phyloP scores from a whole-genome alignment of 2,888 invertebrate genomes.

The Sycophila texana region DNA sequence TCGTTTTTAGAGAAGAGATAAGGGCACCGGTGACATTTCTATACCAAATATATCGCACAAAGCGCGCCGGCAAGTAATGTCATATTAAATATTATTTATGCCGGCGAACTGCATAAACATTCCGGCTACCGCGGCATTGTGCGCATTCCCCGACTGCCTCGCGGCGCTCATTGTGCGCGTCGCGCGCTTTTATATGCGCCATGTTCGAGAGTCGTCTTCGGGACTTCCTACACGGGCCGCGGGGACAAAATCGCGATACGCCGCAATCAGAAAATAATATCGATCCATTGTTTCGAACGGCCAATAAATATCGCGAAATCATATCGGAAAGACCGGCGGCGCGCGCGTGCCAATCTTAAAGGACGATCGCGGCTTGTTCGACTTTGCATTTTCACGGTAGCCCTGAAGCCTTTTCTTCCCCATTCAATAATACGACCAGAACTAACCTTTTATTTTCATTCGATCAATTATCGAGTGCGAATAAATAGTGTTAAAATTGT shows the following conservation, averaged over 20 bases:
- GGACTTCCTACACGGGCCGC: constrained; percentile 25
- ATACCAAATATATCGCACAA: constrained; percentile 74
- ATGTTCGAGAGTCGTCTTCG: constrained; percentile 1
- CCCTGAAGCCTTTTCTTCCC: neutral
- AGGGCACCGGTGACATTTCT: constrained; percentile 73
- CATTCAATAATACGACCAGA: too few relatives aligned
- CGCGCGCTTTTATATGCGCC: neutral
- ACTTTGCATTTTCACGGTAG: constrained; percentile 33
- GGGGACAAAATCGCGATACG: constrained; percentile 53
- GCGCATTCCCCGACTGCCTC: neutral
- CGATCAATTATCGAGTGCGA: too few relatives aligned
- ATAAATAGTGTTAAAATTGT: too few relatives aligned
- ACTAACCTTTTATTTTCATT: too few relatives aligned
- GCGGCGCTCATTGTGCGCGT: constrained; percentile 12
- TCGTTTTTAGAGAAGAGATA: constrained; percentile 64
- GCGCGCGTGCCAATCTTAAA: constrained; percentile 26
- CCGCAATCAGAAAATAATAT: constrained; percentile 75
- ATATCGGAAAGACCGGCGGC: constrained; percentile 55
- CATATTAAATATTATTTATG: constrained; percentile 76
- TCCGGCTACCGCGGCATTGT: constrained; percentile 56
- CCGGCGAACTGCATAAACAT: constrained; percentile 54
- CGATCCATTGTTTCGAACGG: constrained; percentile 73
- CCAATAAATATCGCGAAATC: constrained; percentile 74
- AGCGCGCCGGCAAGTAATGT: constrained; percentile 70
- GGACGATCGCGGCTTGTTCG: constrained; percentile 38